A percentile compares a stretch with the other conserved stretches of the same genome.
These are phyloP conservation scores for Megathymus violae DNA, from an alignment of 1,140 invertebrate species.

Conservation along the genomic window DNA sequence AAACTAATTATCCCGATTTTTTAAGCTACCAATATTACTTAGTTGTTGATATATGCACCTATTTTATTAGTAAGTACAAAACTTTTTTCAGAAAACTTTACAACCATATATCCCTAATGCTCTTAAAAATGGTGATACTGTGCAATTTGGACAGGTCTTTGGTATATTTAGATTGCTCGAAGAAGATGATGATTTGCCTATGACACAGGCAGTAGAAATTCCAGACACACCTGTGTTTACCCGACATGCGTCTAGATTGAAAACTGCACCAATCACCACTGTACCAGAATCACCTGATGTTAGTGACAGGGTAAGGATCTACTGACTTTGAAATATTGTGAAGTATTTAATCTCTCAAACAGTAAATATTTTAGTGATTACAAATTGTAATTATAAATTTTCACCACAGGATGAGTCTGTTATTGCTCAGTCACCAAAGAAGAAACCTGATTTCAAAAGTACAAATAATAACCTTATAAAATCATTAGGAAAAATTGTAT, in stretches of 20 bases:
- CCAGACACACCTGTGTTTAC: constrained; percentile 61
- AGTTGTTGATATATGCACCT: too few species aligned
- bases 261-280: constrained; percentile 44
- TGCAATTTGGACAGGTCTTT: constrained; percentile 71
- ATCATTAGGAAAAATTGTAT: constrained; percentile 49
- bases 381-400: constrained; percentile 23
- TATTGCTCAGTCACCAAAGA: constrained; percentile 52
- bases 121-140: constrained; percentile 65
- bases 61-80: too few species aligned
- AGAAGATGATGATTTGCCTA: constrained; percentile 63
- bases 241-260: constrained; percentile 48
- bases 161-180: constrained; percentile 67
- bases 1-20: too few species aligned
- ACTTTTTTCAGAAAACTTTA: constrained; percentile 62
- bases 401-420: constrained; percentile 72
- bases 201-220: constrained; percentile 70
- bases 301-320: constrained; percentile 60
- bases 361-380: too few species aligned
- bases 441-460: constrained; percentile 41
- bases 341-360: too few species aligned
- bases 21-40: too few species aligned
- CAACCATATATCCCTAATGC: constrained; percentile 65
- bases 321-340: too few species aligned
- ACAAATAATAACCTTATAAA: constrained; percentile 56
- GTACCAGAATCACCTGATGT: constrained; percentile 74